phyloP scores from a whole-genome alignment of 2,888 invertebrate genomes.

The Mantis religiosa region DNA sequence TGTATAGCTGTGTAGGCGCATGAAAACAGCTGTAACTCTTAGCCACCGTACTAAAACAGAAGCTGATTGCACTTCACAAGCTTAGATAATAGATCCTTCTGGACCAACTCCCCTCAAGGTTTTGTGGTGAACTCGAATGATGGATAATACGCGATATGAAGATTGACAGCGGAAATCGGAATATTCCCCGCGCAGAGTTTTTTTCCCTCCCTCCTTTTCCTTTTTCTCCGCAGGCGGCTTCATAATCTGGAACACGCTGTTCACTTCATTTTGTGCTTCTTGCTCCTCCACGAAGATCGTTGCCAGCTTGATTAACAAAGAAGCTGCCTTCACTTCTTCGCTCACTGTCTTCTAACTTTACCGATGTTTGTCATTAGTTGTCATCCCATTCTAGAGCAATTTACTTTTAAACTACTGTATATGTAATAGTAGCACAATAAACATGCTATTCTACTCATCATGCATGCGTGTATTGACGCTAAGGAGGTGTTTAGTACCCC shows the following conservation, averaged over 20 bases:
- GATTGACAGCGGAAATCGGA: neutral
- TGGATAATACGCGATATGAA: neutral
- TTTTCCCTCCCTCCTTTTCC: neutral
- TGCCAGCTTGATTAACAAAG: neutral
- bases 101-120: neutral
- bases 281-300: neutral
- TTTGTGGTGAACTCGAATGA: neutral
- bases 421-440: too few relatives aligned
- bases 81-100: neutral
- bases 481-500: too few relatives aligned
- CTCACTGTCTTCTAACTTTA: neutral
- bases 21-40: neutral
- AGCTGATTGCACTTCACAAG: neutral
- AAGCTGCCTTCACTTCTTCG: neutral
- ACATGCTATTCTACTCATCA: too few relatives aligned
- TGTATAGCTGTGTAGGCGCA: neutral
- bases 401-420: too few relatives aligned
- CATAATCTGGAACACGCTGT: neutral
- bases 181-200: neutral
- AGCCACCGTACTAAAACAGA: neutral
- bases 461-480: too few relatives aligned
- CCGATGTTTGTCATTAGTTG: too few relatives aligned
- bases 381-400: too few relatives aligned
- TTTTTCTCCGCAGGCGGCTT: neutral
- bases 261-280: neutral